Base-by-base conservation (phyloP, 2,888 invertebrate genomes). In the Tinea trinotella region DNA sequence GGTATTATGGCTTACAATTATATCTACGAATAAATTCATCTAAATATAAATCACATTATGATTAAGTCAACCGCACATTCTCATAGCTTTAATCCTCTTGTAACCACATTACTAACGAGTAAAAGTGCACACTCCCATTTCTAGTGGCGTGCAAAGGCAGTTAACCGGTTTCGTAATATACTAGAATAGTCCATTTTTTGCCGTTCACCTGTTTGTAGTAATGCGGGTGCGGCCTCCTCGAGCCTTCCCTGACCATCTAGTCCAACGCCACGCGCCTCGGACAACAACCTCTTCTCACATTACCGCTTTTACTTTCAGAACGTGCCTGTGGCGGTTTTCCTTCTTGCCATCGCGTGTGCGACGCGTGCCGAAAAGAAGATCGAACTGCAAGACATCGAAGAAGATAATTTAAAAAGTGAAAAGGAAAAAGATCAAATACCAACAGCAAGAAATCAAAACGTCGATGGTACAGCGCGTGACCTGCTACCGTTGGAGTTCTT, bases 311-410 rank as follows among this genome's bases (percentile, higher is more conserved):
- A 74, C 75, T 85, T 84, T 76, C 84, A 85, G 85, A 64, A 79
- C 57, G 63, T 70, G 59, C 66, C 71, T 55, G 64, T 52, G 5
- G 24, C 54, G 52, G 7, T 76, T 62, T 69, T 78, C 54, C 64
- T 80, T 54, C 59, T 83, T 57, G 66, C 60, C 55, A 58, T 76
- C 46, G 70, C 68, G 1, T 58, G 64, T 19, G 59, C 58, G 57
- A 88, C 76, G 50, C 63, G 65, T 61, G 82, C 78, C 44, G 89
- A 90, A 55, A 88, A 89, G 67, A 91, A 91, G 72, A 87, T 92
- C 56, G 89, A 91, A 60, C 76, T 93, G 50, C 91, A 93, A 68
- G 93, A 93, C 71, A 91, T 93, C 59, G 93, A 93, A 67, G 87
- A 89, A 30, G 93, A 93, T 63, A 92, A 90, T 64, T 70, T 90